Percentiles rank a stretch among this genome's conserved stretches.
These are phyloP conservation scores for Tachina lurida DNA, from an alignment of 2,888 invertebrate species.

Conservation along the genomic window DNA sequence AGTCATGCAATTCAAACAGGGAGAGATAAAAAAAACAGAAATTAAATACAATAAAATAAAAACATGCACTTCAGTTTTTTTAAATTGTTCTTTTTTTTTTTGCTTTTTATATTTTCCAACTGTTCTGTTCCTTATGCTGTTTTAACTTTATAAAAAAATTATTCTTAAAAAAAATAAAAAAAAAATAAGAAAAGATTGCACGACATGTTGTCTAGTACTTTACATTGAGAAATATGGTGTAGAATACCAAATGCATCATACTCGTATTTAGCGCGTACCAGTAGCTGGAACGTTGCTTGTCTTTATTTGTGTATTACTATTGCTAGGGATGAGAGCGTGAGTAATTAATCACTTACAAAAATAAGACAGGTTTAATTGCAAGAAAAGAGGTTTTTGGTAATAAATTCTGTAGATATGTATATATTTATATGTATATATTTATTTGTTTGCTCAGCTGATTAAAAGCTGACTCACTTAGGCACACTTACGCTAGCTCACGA, in stretches of 20 bases:
- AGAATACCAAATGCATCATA: constrained; percentile 39
- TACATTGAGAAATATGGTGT: constrained; percentile 38
- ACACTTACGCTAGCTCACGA: too few relatives aligned
- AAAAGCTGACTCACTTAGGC: background rate
- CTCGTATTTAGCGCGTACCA: background rate
- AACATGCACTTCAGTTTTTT: constrained; percentile 58
- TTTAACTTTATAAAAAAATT: constrained; percentile 19
- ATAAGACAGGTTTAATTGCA: too few relatives aligned
- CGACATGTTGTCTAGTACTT: constrained; percentile 70
- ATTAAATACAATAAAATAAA: constrained; percentile 45
- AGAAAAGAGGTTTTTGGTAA: too few relatives aligned
- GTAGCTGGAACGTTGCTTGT: background rate
- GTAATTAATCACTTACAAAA: background rate
- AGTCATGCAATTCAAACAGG: constrained; percentile 34
- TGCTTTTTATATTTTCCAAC: background rate
- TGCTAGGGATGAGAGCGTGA: background rate
- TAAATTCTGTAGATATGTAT: too few relatives aligned
- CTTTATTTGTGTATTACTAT: background rate
- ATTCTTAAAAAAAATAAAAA: background rate
- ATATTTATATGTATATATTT: too few relatives aligned
- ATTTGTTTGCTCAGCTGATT: background rate
- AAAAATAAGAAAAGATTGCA: constrained; percentile 46
- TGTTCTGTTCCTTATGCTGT: constrained; percentile 38
- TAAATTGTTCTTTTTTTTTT: constrained; percentile 22
- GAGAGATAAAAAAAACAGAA: constrained; percentile 5